Base-by-base conservation (phyloP, 2,113 vertebrate species). In the Proteles cristata region DNA sequence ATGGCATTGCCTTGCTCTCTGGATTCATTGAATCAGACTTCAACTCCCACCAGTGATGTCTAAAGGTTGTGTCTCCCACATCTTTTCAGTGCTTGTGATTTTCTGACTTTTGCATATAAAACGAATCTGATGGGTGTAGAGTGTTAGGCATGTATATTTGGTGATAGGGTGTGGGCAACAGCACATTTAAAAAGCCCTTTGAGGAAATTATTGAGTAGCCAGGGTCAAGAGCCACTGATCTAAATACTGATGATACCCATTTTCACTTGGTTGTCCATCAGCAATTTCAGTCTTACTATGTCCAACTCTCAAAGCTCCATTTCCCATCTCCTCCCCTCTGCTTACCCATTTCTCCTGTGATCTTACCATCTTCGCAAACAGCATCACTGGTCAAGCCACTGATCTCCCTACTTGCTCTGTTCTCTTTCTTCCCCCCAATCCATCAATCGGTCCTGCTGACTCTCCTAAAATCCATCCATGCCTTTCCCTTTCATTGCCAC, bases 81-180 rank as follows among this genome's bases (percentile, higher is more conserved):
- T 58, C 33, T 6, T 79, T 90, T 50, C 28, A 21, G 35, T 50
- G 10, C 48, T 82, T 85, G 7, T 79, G 58, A 21, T 90, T 95
- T 96, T 84, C 82, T 80, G 55, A 79, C 25, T 87, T 90, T 55
- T 53, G 90, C 4, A 8, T 53, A 74, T 91, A 61, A 90, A 84
- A 76, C n/a, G 28, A 31, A 85, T 89, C 4, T 53, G 19, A 33
- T 82, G 61, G 31, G 33, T 90, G 5, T 81, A 65, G 68, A 39
- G 89, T 77, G 0, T 86, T 82, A 31, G 17, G 25, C 79, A 6
- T 39, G 2, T 25, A 61, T 71, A 74, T 90, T 85, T 90, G 23
- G 28, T 48, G 10, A 45, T 83, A 45, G 71, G n/a, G 10, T 25
- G 26, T 66, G 33, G 17, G 23, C 28, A 81, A 26, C 4, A 45